A percentile compares a stretch with the other conserved stretches of the same genome.
Evolutionary conservation across 2,113 vertebrate species (phyloP).

Genomic region (Delphinapterus leucas): DNA sequence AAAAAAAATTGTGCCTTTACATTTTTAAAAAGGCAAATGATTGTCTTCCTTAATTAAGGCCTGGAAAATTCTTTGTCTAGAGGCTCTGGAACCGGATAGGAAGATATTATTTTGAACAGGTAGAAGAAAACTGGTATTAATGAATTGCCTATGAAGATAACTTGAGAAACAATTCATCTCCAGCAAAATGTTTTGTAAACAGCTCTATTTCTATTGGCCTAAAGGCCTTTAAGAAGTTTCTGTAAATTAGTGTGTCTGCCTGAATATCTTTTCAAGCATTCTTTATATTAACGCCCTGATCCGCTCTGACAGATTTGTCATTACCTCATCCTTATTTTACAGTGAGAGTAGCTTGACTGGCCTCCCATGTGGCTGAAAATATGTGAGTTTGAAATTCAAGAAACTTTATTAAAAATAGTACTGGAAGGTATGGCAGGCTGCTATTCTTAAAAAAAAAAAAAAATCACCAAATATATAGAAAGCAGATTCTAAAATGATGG

Average conservation of each 20-base stretch:
- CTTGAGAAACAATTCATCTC: background rate
- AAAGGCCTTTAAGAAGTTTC: background rate
- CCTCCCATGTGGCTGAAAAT: background rate
- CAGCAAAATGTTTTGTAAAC: background rate
- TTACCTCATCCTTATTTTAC: slow-evolving; percentile 31
- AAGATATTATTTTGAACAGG: background rate
- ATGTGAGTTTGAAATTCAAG: slow-evolving; percentile 42
- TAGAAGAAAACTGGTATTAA: background rate
- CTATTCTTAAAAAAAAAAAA: background rate
- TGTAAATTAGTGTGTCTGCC: background rate
- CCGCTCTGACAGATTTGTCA: background rate
- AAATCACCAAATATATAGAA: background rate
- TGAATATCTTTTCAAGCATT: background rate
- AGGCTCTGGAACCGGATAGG: background rate
- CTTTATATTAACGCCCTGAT: background rate
- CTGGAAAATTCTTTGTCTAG: background rate
- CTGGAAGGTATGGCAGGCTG: background rate
- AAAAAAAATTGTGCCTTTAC: background rate
- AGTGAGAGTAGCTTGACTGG: background rate
- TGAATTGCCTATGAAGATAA: background rate
- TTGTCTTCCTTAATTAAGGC: background rate
- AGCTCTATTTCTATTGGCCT: background rate
- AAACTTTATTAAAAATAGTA: slow-evolving; percentile 26
- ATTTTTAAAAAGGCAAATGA: background rate
- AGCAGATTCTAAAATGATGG: background rate